A percentile compares a stretch with the other conserved stretches of the same genome.
These are phyloP conservation scores for Mesorhabditis spiculigera DNA, from an alignment of 2,888 invertebrate species.

Conservation along the genomic window DNA sequence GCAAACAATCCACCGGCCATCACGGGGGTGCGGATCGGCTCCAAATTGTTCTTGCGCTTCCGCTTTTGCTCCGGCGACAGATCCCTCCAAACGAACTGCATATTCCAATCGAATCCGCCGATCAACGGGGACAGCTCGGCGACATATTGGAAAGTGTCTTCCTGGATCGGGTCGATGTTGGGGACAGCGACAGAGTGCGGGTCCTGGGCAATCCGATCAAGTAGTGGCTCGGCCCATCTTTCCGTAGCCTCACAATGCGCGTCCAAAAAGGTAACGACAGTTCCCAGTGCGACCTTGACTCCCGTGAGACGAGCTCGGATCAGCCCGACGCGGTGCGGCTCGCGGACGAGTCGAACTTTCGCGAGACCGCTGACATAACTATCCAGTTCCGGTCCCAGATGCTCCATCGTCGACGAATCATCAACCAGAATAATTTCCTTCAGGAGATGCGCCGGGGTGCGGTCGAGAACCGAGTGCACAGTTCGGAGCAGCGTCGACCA, in stretches of 20 bases:
- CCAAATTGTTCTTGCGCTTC: not conserved
- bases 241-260: constrained; percentile 95
- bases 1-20: constrained; percentile 95
- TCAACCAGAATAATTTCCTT: constrained; percentile 5
- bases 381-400: not conserved
- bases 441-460: not conserved
- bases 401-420: constrained; percentile 5
- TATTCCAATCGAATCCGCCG: constrained; percentile 97
- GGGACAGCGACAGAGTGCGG: constrained; percentile 88
- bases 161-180: constrained; percentile 95
- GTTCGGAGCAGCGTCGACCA: not conserved
- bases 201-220: constrained; percentile 81
- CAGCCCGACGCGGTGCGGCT: constrained; percentile 63
- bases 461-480: not conserved
- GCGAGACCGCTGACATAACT: not conserved
- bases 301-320: constrained; percentile 88
- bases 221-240: constrained; percentile 88
- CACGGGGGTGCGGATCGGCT: constrained; percentile 78
- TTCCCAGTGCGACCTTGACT: constrained; percentile 83
- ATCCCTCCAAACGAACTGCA: constrained; percentile 92
- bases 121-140: constrained; percentile 91
- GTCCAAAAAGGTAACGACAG: constrained; percentile 86
- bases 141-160: constrained; percentile 96
- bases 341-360: not conserved
- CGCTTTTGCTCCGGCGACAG: constrained; percentile 65